A percentile compares a stretch with the other conserved stretches of the same genome.
These are phyloP conservation scores for Takifugu rubripes DNA, from an alignment of 2,797 vertebrate species.

Conservation along the genomic window DNA sequence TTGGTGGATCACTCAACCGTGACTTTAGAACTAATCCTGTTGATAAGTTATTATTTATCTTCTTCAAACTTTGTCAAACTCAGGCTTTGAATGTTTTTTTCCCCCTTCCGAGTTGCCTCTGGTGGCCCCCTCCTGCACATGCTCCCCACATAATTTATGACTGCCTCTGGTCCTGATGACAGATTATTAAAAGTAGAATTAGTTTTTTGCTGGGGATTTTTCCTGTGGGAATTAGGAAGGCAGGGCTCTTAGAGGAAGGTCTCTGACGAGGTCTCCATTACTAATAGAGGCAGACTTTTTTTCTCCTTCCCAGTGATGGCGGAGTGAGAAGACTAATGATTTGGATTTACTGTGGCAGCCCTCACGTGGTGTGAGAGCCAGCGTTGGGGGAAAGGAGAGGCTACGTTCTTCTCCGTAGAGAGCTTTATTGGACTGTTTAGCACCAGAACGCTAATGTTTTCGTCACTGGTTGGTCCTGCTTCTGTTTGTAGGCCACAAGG, in stretches of 20 bases:
- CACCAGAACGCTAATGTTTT: slow-evolving; percentile 99
- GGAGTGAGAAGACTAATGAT: slow-evolving; percentile 99
- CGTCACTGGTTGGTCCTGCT: slow-evolving; percentile 94
- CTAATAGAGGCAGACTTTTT: slow-evolving; percentile 91
- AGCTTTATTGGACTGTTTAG: slow-evolving; percentile 99
- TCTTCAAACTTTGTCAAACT: slow-evolving; percentile 99
- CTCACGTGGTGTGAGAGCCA: slow-evolving; percentile 93
- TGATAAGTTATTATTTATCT: slow-evolving; percentile 99
- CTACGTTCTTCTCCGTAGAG: slow-evolving; percentile 99
- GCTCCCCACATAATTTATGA: slow-evolving; percentile 99
- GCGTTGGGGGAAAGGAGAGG: slow-evolving; percentile 99
- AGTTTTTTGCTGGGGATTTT: slow-evolving; percentile 99
- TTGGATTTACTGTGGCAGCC: slow-evolving; percentile 99
- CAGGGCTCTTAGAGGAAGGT: slow-evolving; percentile 98
- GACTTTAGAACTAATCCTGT: slow-evolving; percentile 99
- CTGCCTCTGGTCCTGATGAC: slow-evolving; percentile 99
- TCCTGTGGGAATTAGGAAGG: slow-evolving; percentile 99
- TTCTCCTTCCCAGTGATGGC: slow-evolving; percentile 79
- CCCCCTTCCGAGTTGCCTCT: slow-evolving; percentile 90
- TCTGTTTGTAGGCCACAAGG: slow-evolving; percentile 79
- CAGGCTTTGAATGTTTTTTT: slow-evolving; percentile 87
- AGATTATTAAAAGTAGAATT: slow-evolving; percentile 99
- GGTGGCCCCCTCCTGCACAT: slow-evolving; percentile 94
- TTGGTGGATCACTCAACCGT: slow-evolving; percentile 88
- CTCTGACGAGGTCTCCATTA: slow-evolving; percentile 99